Conservation (phyloP, 2,888 invertebrate genomes). For the Creontiades dilutus region DNA sequence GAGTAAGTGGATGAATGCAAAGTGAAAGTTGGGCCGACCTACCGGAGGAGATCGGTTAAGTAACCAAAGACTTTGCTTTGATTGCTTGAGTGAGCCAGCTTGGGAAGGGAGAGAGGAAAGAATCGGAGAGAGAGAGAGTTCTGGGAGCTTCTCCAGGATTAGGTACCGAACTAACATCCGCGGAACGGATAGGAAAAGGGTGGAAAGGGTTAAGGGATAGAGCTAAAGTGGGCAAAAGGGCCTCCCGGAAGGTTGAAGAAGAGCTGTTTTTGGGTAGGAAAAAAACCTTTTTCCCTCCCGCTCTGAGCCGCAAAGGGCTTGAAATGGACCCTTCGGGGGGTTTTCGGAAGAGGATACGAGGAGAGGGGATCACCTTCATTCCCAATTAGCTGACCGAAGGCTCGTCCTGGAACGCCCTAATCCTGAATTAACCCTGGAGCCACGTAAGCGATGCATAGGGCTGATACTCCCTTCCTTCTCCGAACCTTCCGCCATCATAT, state of each 20-base stretch:
- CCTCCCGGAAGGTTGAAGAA: slow-evolving; percentile 16
- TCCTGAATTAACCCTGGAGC: slow-evolving; percentile 72
- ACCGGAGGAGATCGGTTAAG: slow-evolving; percentile 43
- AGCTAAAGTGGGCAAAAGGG: slow-evolving; percentile 32
- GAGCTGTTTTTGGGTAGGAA: slow-evolving; percentile 26
- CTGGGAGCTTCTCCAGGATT: slow-evolving; percentile 31
- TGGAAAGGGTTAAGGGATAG: not conserved
- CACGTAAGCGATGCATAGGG: slow-evolving; percentile 72
- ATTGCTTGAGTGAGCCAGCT: slow-evolving; percentile 57
- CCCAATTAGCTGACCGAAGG: slow-evolving; percentile 72
- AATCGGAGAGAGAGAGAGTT: slow-evolving; percentile 14
- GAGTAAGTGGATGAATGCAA: slow-evolving; percentile 16
- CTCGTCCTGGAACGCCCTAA: slow-evolving; percentile 58
- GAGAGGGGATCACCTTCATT: slow-evolving; percentile 59
- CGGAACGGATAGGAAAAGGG: not conserved
- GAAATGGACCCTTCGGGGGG: slow-evolving; percentile 64
- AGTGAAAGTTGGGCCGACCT: slow-evolving; percentile 19
- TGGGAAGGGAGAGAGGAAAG: slow-evolving; percentile 6
- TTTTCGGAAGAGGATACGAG: not conserved
- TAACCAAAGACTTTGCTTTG: slow-evolving; percentile 57
- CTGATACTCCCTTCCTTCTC: slow-evolving; percentile 40
- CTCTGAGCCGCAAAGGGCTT: slow-evolving; percentile 19
- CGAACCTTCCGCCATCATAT: slow-evolving; percentile 5
- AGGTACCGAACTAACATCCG: slow-evolving; percentile 44
- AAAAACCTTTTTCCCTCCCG: slow-evolving; percentile 33